These are phyloP conservation scores for Drosophila lini DNA, from an alignment of 1,140 invertebrate species.

Conservation along the genomic window DNA sequence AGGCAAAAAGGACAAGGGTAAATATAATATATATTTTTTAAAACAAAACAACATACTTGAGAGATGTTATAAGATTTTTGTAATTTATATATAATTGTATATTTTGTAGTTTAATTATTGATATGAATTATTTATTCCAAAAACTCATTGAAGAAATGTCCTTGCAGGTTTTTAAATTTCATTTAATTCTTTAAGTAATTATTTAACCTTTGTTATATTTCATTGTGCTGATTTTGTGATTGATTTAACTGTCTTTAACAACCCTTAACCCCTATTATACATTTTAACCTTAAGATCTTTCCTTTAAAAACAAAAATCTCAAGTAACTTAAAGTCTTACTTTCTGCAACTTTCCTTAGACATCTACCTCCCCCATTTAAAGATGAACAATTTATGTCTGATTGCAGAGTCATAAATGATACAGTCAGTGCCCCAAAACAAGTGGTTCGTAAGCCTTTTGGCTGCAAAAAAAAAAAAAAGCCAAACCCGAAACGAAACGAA, in stretches of 20 bases:
- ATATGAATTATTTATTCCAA: neutral
- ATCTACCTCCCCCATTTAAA: neutral
- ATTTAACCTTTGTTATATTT: neutral
- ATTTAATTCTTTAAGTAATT: no score
- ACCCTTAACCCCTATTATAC: no score
- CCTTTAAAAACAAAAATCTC: neutral
- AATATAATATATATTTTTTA: neutral
- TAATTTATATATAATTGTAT: neutral
- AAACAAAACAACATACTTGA: neutral
- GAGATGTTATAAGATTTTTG: neutral
- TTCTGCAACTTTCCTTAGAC: neutral
- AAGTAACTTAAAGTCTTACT: neutral
- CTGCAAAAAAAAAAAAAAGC: neutral
- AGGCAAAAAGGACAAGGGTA: neutral
- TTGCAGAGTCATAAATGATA: slow-evolving; percentile 25
- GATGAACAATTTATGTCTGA: slow-evolving; percentile 4
- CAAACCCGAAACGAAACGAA: slow-evolving; percentile 26
- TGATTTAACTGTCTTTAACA: no score
- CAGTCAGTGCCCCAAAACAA: slow-evolving; percentile 21
- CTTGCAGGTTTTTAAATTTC: neutral
- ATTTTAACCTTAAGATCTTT: neutral
- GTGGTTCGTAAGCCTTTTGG: slow-evolving; percentile 43
- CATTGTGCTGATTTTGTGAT: no score
- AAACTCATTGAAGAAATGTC: no score
- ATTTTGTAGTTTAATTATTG: no score